Evolutionary conservation across 2,113 vertebrate genomes (phyloP).

Genomic region (Hippolais icterina): DNA sequence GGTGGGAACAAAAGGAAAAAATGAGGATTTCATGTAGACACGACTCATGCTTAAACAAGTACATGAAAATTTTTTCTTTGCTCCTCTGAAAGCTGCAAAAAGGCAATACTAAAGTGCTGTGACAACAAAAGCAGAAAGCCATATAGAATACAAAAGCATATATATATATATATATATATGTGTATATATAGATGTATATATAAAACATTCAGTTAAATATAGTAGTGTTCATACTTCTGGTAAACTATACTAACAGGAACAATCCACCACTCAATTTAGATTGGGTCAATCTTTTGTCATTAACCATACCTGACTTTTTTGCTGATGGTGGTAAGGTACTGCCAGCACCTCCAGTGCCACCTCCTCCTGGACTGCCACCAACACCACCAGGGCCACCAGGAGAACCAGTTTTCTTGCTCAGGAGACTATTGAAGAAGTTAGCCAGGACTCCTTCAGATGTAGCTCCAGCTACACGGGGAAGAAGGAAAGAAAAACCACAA

Average conservation of each 20-base stretch:
- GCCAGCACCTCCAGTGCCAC: constrained; percentile 74
- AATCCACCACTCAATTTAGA: background rate
- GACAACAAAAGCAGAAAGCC: background rate
- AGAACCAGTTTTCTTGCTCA: constrained; percentile 96
- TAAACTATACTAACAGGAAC: background rate
- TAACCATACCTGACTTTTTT: constrained; percentile 89
- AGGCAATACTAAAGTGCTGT: background rate
- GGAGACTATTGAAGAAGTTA: constrained; percentile 98
- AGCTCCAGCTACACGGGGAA: constrained; percentile 81
- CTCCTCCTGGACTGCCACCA: constrained; percentile 75
- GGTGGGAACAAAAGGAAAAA: background rate
- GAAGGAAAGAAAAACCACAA: background rate
- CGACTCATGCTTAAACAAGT: background rate
- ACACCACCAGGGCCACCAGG: constrained; percentile 84
- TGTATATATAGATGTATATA: background rate
- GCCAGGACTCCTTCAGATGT: constrained; percentile 97
- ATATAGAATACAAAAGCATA: background rate
- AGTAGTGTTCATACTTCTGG: background rate
- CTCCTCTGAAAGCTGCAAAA: background rate
- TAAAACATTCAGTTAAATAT: background rate
- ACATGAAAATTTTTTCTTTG: background rate
- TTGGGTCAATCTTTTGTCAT: background rate
- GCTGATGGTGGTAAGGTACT: constrained; percentile 88
- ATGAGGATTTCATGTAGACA: background rate
- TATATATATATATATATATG: no score